Base-by-base conservation (phyloP, 2,888 invertebrate genomes). In the Caenorhabditis wallacei region DNA sequence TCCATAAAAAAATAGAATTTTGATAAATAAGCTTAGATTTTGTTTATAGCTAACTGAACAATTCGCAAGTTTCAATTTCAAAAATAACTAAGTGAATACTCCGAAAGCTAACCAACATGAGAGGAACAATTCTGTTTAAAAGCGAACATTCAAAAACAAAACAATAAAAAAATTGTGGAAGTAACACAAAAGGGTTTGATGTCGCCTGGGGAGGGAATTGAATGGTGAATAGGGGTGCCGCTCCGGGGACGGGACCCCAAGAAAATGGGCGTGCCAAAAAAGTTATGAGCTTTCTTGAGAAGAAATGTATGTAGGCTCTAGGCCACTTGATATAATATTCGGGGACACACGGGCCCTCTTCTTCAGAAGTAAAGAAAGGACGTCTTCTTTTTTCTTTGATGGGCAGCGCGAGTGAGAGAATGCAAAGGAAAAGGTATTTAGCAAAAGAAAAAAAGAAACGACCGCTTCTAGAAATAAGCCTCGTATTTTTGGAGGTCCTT, bases 261-360 rank as follows among this genome's bases (percentile, higher is more conserved):
- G 59, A 69, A 69, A 63, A 35, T 78, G 69, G 78, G 78, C 78
- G 78, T 61, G 69, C 69, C 54, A 5, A 20, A 48, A 69, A 48
- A 78, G 69, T 78, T 70, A 78, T 78, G 78, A 78, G 78, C 78
- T 78, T 78, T 69, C 61, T 54, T 61, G 40, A 16, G 78, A 37
- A 37, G 46, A 18, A 48, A 48, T 37, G 40, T 40, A 37, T 26
- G 35, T 40, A 48, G 22, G 24, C 53, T 46, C 63, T 46, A 30
- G 40, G 57, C 68, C 76, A 63, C 78, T 78, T 78, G 78, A 78
- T 78, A 78, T 78, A 78, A 78, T 78, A 78, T 78, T 78, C 78
- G 78, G 56, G 35, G 51, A 53, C 35, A 61, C 18, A 64, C 18
- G 66, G 30, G 26, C 30, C 37, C n/a, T 13, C 61, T 64, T 59